phyloP scores from a whole-genome alignment of 2,797 vertebrate species.

The Darevskia mixta region DNA sequence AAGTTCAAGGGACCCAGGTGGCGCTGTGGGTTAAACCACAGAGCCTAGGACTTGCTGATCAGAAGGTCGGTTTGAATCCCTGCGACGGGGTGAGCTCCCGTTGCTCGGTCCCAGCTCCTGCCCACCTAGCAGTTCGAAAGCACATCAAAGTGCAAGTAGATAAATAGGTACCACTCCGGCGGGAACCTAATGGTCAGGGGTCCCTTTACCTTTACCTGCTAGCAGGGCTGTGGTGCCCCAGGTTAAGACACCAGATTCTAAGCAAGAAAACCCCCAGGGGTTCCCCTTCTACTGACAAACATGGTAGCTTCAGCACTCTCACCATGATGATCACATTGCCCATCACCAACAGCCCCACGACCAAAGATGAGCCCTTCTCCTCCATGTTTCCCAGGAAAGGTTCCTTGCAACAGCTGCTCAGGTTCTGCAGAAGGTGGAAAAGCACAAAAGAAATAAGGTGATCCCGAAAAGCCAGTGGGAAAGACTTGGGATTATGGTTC shows the following conservation, averaged over 20 bases:
- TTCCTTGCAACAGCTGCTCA: neutral
- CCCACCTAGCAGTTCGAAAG: too few relatives aligned
- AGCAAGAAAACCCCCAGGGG: neutral
- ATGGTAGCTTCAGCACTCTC: conserved; percentile 50
- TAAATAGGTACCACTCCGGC: too few relatives aligned
- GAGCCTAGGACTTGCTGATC: too few relatives aligned
- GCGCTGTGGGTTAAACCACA: too few relatives aligned
- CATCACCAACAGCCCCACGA: conserved; percentile 74
- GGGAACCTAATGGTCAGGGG: too few relatives aligned
- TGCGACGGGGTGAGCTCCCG: too few relatives aligned
- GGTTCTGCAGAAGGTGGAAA: neutral
- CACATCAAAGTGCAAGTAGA: too few relatives aligned
- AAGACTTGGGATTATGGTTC: neutral
- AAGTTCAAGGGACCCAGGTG: too few relatives aligned
- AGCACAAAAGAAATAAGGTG: neutral
- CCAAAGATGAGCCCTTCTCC: conserved; percentile 51
- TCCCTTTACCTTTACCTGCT: too few relatives aligned
- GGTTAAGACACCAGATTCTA: neutral
- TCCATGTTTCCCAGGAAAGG: conserved; percentile 56
- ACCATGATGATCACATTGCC: conserved; percentile 80
- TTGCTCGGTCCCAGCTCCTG: too few relatives aligned
- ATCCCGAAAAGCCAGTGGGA: too few relatives aligned
- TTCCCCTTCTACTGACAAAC: neutral
- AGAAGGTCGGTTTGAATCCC: too few relatives aligned
- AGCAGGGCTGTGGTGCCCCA: neutral